Conservation (phyloP, 2,888 invertebrate species). For the Drosophila mimetica region DNA sequence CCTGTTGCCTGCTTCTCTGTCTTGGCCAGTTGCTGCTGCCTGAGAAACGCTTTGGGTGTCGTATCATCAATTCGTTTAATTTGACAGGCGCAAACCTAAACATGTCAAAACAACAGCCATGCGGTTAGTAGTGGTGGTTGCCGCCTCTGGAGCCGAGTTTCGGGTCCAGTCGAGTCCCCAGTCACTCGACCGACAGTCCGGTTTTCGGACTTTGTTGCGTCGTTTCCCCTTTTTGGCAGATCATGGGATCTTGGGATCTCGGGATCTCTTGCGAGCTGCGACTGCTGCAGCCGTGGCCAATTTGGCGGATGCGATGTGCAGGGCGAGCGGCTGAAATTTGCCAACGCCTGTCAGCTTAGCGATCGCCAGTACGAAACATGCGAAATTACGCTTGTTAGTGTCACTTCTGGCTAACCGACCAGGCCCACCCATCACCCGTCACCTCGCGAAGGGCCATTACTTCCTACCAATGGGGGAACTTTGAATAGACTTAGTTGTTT, state of each 20-base stretch:
- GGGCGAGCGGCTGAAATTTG: slow-evolving; percentile 62
- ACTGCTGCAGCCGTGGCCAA: slow-evolving; percentile 71
- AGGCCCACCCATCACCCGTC: slow-evolving; percentile 34
- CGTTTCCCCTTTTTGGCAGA: slow-evolving; percentile 1
- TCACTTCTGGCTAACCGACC: slow-evolving; percentile 79
- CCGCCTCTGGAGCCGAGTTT: slow-evolving; percentile 46
- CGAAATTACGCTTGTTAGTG: slow-evolving; percentile 82
- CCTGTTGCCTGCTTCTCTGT: slow-evolving; percentile 11
- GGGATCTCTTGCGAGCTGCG: too few species aligned
- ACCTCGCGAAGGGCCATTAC: slow-evolving; percentile 5
- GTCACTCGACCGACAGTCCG: slow-evolving; percentile 33
- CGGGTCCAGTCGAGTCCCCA: slow-evolving; percentile 14
- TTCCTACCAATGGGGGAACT: slow-evolving; percentile 1
- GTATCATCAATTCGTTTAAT: slow-evolving; percentile 85
- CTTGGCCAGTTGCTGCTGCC: slow-evolving; percentile 61
- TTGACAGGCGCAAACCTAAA: slow-evolving; percentile 85
- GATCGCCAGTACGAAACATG: slow-evolving; percentile 75
- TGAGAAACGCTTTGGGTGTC: slow-evolving; percentile 85
- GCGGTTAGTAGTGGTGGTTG: slow-evolving; percentile 76
- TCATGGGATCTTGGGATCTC: not conserved
- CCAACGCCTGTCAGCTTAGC: slow-evolving; percentile 82
- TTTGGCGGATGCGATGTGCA: slow-evolving; percentile 51
- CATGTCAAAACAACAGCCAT: slow-evolving; percentile 84
- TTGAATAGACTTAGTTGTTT: not conserved
- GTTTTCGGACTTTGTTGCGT: slow-evolving; percentile 55